A percentile compares a stretch with the other conserved stretches of the same genome.
Conservation (phyloP, 2,888 invertebrate species). For the Agapetus fuscipes region DNA sequence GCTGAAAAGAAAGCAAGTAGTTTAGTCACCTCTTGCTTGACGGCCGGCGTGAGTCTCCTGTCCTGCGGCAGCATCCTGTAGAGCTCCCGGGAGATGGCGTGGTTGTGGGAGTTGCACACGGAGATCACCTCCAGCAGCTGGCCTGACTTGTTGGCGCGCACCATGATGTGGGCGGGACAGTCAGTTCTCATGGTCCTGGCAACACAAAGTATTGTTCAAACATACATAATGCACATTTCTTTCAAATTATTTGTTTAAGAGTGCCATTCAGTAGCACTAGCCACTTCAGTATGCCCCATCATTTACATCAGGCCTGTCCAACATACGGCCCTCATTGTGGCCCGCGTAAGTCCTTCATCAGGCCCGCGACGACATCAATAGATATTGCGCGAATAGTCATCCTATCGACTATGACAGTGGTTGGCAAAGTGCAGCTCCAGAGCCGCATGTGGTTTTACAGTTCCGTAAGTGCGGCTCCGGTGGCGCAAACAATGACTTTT, state of each 20-base stretch:
- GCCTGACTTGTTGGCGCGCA: slow-evolving; percentile 35
- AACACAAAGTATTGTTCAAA: neutral
- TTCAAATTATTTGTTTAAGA: neutral
- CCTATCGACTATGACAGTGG: too few species aligned
- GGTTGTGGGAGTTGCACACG: slow-evolving; percentile 36
- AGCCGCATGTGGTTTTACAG: too few species aligned
- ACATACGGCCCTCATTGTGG: too few species aligned
- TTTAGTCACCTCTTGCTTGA: slow-evolving; percentile 13
- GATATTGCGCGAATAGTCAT: too few species aligned
- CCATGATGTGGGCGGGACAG: slow-evolving; percentile 35
- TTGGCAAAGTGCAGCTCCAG: too few species aligned
- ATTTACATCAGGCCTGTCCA: too few species aligned
- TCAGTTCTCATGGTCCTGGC: slow-evolving; percentile 32
- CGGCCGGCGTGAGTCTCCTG: slow-evolving; percentile 25
- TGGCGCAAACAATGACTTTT: too few species aligned
- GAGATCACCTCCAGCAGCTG: slow-evolving; percentile 35
- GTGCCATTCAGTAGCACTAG: slow-evolving; percentile 2
- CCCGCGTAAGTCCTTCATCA: too few species aligned
- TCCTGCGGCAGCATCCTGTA: slow-evolving; percentile 32
- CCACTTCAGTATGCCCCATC: too few species aligned
- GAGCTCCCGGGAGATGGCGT: slow-evolving; percentile 34
- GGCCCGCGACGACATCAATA: too few species aligned
- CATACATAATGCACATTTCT: too few species aligned
- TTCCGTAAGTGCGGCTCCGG: too few species aligned
- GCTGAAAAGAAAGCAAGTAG: neutral